These are phyloP conservation scores for Sphyrna mokarran DNA, from an alignment of 2,113 vertebrate genomes.

Conservation along the genomic window DNA sequence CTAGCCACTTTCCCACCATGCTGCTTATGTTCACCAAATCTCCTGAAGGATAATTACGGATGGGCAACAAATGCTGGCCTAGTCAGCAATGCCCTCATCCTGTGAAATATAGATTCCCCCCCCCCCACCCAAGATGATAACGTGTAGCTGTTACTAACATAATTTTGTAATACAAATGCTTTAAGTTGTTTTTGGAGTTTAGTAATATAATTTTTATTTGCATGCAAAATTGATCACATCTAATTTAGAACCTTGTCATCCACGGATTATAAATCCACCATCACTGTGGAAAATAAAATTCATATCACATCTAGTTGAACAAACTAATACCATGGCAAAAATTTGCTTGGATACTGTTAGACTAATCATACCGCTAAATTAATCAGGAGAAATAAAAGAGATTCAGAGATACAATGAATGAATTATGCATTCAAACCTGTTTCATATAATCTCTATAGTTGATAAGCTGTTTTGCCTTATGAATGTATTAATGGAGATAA, in stretches of 20 bases:
- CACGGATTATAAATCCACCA: not conserved
- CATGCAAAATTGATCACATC: not conserved
- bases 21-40: too few species aligned
- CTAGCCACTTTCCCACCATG: too few species aligned
- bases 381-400: not conserved
- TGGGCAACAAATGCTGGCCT: too few species aligned
- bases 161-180: not conserved
- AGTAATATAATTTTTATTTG: not conserved
- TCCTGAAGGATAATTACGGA: too few species aligned
- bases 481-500: not conserved
- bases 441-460: not conserved
- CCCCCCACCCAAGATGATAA: not conserved
- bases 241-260: not conserved
- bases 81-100: too few species aligned
- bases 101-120: too few species aligned
- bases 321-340: not conserved
- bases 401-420: not conserved
- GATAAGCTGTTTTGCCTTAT: not conserved
- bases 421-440: not conserved
- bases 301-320: not conserved
- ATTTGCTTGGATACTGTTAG: not conserved
- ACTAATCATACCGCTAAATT: not conserved
- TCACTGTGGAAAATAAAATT: not conserved
- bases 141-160: not conserved
- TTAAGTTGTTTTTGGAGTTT: not conserved